Conservation (phyloP, 2,797 vertebrate genomes). For the Todus mexicanus region DNA sequence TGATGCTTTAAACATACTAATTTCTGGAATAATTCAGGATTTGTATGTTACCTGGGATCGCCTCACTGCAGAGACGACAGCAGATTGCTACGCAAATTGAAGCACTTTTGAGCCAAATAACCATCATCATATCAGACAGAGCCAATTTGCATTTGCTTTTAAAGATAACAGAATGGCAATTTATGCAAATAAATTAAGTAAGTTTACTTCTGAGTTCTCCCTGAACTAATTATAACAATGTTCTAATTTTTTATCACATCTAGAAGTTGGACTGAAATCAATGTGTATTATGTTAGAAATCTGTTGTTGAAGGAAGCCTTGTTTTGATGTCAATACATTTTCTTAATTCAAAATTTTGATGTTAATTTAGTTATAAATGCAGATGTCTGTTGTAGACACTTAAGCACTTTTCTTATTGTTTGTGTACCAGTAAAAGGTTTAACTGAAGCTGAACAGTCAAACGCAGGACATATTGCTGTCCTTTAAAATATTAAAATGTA, state of each 20-base stretch:
- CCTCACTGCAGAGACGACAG: conserved; percentile 81
- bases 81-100: conserved; percentile 87
- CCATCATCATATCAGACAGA: conserved; percentile 84
- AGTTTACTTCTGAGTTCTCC: conserved; percentile 86
- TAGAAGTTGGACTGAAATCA: conserved; percentile 77
- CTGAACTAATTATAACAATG: conserved; percentile 85
- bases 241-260: conserved; percentile 80
- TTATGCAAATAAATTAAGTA: conserved; percentile 88
- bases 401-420: conserved; percentile 56
- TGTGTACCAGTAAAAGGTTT: conserved; percentile 64
- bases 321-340: conserved; percentile 73
- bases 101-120: conserved; percentile 87
- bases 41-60: conserved; percentile 88
- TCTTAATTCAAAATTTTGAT: conserved; percentile 75
- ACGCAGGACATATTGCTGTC: conserved; percentile 4
- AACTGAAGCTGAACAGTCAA: conserved; percentile 72
- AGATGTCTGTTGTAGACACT: conserved; percentile 63
- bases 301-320: conserved; percentile 67
- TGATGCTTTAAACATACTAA: conserved; percentile 94
- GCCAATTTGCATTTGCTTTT: conserved; percentile 83
- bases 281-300: conserved; percentile 71
- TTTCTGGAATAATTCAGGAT: conserved; percentile 92
- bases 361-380: conserved; percentile 74
- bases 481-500: conserved; percentile 28
- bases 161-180: conserved; percentile 85